Conservation (phyloP, 2,797 vertebrate species). For the Sebastes glaucus region DNA sequence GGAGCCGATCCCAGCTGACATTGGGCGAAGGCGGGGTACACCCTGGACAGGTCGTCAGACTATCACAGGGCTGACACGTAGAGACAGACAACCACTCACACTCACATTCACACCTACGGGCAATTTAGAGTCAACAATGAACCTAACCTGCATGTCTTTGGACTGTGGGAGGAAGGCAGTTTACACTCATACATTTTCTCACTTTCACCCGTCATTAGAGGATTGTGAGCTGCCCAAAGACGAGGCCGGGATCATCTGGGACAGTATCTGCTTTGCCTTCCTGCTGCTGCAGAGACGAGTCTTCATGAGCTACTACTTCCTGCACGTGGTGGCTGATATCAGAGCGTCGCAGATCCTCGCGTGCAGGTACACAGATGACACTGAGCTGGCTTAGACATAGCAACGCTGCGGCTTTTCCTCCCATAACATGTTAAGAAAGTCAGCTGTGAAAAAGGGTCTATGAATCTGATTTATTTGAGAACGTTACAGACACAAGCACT, state of each 20-base stretch:
- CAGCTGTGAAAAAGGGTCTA: background rate
- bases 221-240: slow-evolving; percentile 88
- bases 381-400: background rate
- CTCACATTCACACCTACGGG: no score
- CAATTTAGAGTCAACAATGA: no score
- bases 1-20: no score
- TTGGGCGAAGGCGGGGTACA: no score
- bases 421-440: background rate
- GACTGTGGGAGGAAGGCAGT: no score
- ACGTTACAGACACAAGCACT: background rate
- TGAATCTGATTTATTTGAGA: background rate
- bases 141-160: no score
- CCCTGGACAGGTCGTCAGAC: no score
- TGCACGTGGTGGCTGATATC: slow-evolving; percentile 98
- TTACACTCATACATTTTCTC: background rate
- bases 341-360: slow-evolving; percentile 97
- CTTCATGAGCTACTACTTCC: slow-evolving; percentile 99
- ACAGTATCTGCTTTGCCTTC: slow-evolving; percentile 98
- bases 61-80: no score
- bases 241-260: slow-evolving; percentile 99
- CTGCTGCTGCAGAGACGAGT: slow-evolving; percentile 96
- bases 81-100: no score
- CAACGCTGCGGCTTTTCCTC: background rate
- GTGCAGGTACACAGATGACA: slow-evolving; percentile 85
- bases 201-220: background rate